Percentiles rank a stretch among this genome's conserved stretches.
phyloP scores from a whole-genome alignment of 2,888 invertebrate species.

The Mongoloraphidia duomilia region DNA sequence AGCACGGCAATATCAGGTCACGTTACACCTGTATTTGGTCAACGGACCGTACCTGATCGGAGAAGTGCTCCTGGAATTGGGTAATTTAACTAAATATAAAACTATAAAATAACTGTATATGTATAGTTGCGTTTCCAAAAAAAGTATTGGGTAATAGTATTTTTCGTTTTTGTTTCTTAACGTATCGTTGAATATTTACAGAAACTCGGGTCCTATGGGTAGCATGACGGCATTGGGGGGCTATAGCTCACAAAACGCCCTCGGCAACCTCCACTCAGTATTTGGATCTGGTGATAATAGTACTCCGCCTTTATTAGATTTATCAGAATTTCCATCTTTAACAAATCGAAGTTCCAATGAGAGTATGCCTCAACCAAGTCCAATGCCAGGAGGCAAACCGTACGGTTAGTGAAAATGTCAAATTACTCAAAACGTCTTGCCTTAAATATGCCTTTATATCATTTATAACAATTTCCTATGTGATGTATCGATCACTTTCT shows the following conservation, averaged over 20 bases:
- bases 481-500: too few relatives aligned
- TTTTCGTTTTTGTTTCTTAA: background rate
- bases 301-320: conserved; percentile 77
- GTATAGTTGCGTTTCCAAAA: background rate
- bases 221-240: conserved; percentile 49
- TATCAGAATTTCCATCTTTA: conserved; percentile 85
- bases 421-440: too few relatives aligned
- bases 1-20: conserved; percentile 56
- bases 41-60: conserved; percentile 65
- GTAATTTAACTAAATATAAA: conserved; percentile 25
- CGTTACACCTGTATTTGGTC: conserved; percentile 69
- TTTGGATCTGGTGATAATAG: conserved; percentile 63
- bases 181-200: conserved; percentile 21
- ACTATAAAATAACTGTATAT: conserved; percentile 2
- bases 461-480: too few relatives aligned
- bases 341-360: conserved; percentile 71
- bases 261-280: conserved; percentile 55
- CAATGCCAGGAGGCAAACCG: conserved; percentile 83
- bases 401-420: conserved; percentile 48
- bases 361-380: conserved; percentile 62
- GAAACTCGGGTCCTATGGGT: conserved; percentile 42
- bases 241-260: conserved; percentile 26
- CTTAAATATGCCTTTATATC: too few relatives aligned
- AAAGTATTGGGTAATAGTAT: background rate
- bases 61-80: conserved; percentile 39